Base-by-base conservation (phyloP, 2,888 invertebrate genomes). In the Vanessa cardui region DNA sequence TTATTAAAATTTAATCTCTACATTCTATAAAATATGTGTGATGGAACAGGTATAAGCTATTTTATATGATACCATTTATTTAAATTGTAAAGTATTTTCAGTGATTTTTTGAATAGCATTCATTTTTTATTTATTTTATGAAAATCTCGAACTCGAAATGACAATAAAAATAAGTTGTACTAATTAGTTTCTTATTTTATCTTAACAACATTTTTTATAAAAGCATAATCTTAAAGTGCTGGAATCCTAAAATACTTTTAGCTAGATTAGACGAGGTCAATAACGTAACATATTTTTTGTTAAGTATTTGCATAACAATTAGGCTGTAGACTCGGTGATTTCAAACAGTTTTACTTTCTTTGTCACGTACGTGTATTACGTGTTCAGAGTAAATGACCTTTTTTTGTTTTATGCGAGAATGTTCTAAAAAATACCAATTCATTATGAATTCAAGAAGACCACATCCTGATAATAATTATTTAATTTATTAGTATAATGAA, bases 291-390 rank as follows among this genome's bases (percentile, higher is more conserved):
- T 26, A n/a, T 66, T 18, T 31, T 59, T 54, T 60, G 63, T 61
- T 58, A 45, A 39, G 44, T 20, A 59, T 69, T 70, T 64, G 65
- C 60, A 68, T 61, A 61, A 71, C 58, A 68, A 66, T 58, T 45
- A 45, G 21, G 4, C n/a, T n/a, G 61, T 31, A 46, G 39, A 50
- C 62, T 65, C 58, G 15, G 47, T 47, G 33, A 60, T 68, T 63
- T 49, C 12, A 12, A 59, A 49, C 45, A 66, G 18, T 58, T 61
- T 49, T 59, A 31, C 49, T 59, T 65, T 26, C 6, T 62, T 59
- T 15, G 33, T 46, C 21, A 47, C 52, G 62, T 62, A 18, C 61
- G 18, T n/a, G 18, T 46, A 64, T 52, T 60, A 58, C 52, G n/a
- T 33, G 46, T 56, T 49, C 46, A 56, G 54, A 58, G 44, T 5